Conservation (phyloP, 2,888 invertebrate genomes). For the Drosophila hamatofila region DNA sequence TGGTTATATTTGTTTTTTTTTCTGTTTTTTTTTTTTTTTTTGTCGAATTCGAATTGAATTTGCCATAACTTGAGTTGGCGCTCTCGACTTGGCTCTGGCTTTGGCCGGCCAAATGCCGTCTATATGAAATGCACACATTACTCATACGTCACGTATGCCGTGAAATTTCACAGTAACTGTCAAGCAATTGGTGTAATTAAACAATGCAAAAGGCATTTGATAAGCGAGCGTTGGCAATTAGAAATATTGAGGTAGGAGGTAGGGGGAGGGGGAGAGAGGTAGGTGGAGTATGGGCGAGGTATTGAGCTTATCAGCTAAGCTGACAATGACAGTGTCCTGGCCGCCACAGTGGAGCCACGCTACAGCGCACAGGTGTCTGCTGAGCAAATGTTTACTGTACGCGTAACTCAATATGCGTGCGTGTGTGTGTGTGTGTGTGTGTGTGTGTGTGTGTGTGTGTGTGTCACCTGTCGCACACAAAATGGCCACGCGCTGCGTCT, state of each 20-base stretch:
- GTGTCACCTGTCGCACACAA: conserved; percentile 36
- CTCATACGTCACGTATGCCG: conserved; percentile 49
- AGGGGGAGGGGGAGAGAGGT: conserved; percentile 36
- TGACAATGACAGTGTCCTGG: conserved; percentile 48
- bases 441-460: conserved; percentile 23
- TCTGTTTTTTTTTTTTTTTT: background rate
- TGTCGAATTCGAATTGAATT: conserved; percentile 7
- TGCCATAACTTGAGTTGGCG: conserved; percentile 26
- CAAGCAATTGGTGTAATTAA: conserved; percentile 69
- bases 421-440: conserved; percentile 3
- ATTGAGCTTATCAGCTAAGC: conserved; percentile 57
- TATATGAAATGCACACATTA: conserved; percentile 39
- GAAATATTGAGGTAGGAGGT: conserved; percentile 53
- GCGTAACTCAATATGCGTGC: conserved; percentile 75
- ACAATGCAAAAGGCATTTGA: conserved; percentile 51
- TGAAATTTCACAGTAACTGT: conserved; percentile 37
- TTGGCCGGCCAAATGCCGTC: background rate
- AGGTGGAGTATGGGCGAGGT: background rate
- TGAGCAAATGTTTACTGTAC: conserved; percentile 71
- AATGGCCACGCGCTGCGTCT: conserved; percentile 64
- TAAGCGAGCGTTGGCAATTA: conserved; percentile 71
- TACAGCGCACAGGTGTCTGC: conserved; percentile 28
- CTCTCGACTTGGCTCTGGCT: background rate
- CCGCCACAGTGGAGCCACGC: conserved; percentile 8
- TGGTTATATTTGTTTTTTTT: background rate